phyloP scores from a whole-genome alignment of 2,888 invertebrate genomes.

The Platycheirus rosarum region DNA sequence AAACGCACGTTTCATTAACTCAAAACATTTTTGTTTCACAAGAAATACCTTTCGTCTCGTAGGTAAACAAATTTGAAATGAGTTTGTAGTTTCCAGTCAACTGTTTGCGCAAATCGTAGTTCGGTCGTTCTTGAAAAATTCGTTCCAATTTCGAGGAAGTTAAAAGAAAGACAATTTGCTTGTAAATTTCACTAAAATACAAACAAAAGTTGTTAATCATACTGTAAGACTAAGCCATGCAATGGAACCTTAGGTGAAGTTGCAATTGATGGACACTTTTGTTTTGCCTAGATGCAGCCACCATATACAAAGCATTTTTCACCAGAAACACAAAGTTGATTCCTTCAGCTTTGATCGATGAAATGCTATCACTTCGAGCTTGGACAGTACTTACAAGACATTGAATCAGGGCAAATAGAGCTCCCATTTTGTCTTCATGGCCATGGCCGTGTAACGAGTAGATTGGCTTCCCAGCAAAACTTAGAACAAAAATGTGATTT shows the following conservation, averaged over 20 bases:
- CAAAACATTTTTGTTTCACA: constrained; percentile 75
- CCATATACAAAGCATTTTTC: constrained; percentile 95
- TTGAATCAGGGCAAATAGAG: constrained; percentile 96
- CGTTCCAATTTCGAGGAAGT: constrained; percentile 93
- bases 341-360: constrained; percentile 92
- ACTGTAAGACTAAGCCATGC: constrained; percentile 24
- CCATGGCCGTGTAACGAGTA: constrained; percentile 91
- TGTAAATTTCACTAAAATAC: constrained; percentile 91
- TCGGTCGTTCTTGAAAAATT: constrained; percentile 95
- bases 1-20: neutral
- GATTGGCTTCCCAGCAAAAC: constrained; percentile 98
- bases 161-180: constrained; percentile 96
- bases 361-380: constrained; percentile 91
- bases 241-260: constrained; percentile 91
- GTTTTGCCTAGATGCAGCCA: constrained; percentile 91
- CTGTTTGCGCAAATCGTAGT: constrained; percentile 95
- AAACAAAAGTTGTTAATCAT: constrained; percentile 1
- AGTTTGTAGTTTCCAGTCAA: constrained; percentile 96
- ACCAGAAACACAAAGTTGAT: constrained; percentile 95
- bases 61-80: constrained; percentile 92
- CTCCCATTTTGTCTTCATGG: constrained; percentile 96
- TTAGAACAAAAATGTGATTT: constrained; percentile 96
- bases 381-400: constrained; percentile 95
- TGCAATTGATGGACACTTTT: constrained; percentile 93
- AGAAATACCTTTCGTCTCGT: constrained; percentile 85